Base-by-base conservation (phyloP, 2,888 invertebrate species). In the Acrobasis consociella region DNA sequence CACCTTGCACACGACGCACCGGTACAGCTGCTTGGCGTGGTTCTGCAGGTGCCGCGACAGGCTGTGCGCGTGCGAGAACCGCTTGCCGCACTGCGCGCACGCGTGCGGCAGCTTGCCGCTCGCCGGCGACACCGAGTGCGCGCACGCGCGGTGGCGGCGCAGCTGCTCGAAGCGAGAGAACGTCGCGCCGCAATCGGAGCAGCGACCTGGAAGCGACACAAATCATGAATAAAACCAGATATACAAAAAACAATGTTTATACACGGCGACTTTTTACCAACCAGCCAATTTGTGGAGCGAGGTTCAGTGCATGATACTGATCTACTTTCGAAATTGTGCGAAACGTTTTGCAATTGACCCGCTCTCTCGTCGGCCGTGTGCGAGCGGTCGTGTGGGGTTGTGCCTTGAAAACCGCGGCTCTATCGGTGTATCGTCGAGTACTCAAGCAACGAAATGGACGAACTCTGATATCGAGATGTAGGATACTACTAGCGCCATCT, bases 1-100 rank as follows among this genome's bases (percentile, higher is more conserved):
- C 9, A 76, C 88, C 87, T 91, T 92, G 75, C 93, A 93, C 0
- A 93, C 93, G 70, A 93, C 93, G 67, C 93, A 93, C 42, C 91
- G 71, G 82, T 90, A 92, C 1, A 92, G 85, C 72, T 91, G 90
- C 72, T 87, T 87, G 63, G 91, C 86, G 79, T 92, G 92, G 79
- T 93, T 92, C 77, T 90, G 90, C 79, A 89, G 80, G 76, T 93
- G 92, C 0, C 91, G 66, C 0, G 91, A 88, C 69, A 93, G 86
- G 42, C 88, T 86, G 81, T 88, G 87, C 73, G 86, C 85, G 78
- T 87, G 89, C 2, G 80, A 76, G 85, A 89, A 90, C 51, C 89
- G 78, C 83, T 89, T 89, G 63, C 90, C 89, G 86, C 91, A 91
- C 81, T 86, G 85, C 61, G 79, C 66, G 82, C 91, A 91, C 31